Evolutionary conservation across 2,797 vertebrate species (phyloP).

Genomic region (Onychomys torridus): DNA sequence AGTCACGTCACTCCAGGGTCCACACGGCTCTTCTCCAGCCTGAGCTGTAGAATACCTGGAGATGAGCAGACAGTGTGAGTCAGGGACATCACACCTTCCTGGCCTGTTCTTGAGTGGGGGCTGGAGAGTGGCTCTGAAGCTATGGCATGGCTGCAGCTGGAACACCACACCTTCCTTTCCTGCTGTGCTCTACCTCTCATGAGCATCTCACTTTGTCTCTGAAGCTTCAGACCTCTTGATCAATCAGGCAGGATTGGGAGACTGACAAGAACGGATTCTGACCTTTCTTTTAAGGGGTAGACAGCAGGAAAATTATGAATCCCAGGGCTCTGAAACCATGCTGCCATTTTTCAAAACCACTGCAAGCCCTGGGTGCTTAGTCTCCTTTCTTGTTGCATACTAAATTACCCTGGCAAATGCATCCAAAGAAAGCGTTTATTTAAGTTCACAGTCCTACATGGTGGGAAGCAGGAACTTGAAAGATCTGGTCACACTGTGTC

Average conservation of each 20-base stretch:
- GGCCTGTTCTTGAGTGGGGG: background rate
- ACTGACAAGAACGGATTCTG: background rate
- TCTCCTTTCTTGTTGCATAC: background rate
- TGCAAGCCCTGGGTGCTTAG: background rate
- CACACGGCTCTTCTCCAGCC: background rate
- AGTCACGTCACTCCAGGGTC: accelerated
- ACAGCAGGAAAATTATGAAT: background rate
- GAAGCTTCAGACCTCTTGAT: background rate
- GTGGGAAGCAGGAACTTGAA: background rate
- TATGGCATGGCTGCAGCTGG: background rate
- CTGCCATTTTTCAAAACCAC: background rate
- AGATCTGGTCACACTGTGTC: background rate
- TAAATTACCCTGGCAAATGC: background rate
- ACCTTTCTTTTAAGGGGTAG: background rate
- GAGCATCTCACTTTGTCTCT: background rate
- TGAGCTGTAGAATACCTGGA: background rate
- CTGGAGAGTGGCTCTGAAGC: background rate
- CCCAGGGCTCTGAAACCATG: background rate
- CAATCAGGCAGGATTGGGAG: background rate
- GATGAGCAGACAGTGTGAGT: background rate
- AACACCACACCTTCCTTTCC: background rate
- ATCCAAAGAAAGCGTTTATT: background rate
- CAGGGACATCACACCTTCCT: background rate
- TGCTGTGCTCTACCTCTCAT: background rate
- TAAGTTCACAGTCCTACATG: background rate